Conservation (phyloP, 2,888 invertebrate species). For the Campoplex nolae region DNA sequence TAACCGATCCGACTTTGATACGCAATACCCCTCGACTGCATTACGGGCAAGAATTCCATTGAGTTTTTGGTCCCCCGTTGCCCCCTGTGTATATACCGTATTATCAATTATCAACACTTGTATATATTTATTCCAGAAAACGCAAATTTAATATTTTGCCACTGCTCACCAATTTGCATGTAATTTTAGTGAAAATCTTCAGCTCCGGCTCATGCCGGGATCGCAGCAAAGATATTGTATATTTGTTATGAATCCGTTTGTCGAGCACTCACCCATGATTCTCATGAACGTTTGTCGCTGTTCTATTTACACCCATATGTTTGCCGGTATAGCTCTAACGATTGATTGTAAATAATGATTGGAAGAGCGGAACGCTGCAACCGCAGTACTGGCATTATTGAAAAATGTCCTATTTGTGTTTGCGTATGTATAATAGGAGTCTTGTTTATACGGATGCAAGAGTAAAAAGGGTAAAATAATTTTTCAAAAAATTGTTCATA, state of each 20-base stretch:
- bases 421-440: background rate
- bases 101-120: background rate
- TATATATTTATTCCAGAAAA: background rate
- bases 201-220: background rate
- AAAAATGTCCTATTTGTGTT: background rate
- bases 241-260: background rate
- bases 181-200: background rate
- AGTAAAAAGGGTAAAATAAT: background rate
- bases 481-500: background rate
- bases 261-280: background rate
- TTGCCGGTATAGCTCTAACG: slow-evolving; percentile 6
- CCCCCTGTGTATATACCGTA: background rate
- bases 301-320: slow-evolving; percentile 8
- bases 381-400: too few species aligned
- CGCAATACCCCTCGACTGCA: background rate
- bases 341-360: slow-evolving; percentile 42
- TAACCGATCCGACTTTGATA: background rate
- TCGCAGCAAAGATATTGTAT: background rate
- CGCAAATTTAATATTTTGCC: background rate
- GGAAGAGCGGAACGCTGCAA: background rate
- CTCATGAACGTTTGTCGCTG: background rate
- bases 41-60: background rate
- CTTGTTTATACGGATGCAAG: background rate
- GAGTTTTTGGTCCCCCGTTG: background rate
- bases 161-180: slow-evolving; percentile 24